These are phyloP conservation scores for Triplophysa rosa DNA, from an alignment of 2,113 vertebrate species.

Conservation along the genomic window DNA sequence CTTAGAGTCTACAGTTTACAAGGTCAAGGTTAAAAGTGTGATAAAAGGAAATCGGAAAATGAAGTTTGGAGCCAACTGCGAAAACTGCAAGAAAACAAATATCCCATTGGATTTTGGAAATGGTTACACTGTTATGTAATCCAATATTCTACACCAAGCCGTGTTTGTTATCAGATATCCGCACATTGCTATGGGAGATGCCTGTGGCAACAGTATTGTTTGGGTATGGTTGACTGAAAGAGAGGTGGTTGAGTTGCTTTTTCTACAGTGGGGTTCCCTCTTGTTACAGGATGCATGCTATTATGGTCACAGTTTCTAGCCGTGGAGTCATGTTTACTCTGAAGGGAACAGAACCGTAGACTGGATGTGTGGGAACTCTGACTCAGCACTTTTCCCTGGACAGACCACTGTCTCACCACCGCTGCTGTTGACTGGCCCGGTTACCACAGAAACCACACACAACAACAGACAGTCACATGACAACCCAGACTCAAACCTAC, in stretches of 20 bases:
- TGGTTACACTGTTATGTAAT: not conserved
- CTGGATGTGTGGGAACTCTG: conserved; percentile 26
- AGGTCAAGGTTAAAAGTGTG: no score
- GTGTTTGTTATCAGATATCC: not conserved
- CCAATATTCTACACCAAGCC: not conserved
- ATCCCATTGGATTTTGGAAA: not conserved
- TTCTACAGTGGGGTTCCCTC: conserved; percentile 21
- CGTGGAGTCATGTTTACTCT: conserved; percentile 16
- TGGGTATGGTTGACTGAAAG: not conserved
- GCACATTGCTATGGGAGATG: not conserved
- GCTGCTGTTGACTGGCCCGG: conserved; percentile 26
- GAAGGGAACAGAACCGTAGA: conserved; percentile 11
- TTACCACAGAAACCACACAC: conserved; percentile 32
- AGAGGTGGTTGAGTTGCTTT: not conserved
- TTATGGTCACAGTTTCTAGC: conserved; percentile 29
- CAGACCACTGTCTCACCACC: conserved; percentile 3
- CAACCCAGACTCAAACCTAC: conserved; percentile 27
- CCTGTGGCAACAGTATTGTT: conserved; percentile 20
- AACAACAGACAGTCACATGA: conserved; percentile 36
- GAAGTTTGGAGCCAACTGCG: no score
- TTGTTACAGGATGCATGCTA: conserved; percentile 8
- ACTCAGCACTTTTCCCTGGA: conserved; percentile 36
- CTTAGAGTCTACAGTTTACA: no score
- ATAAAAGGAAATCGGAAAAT: no score
- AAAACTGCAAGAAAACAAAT: not conserved